Conservation (phyloP, 2,888 invertebrate species). For the Acleris holmiana region DNA sequence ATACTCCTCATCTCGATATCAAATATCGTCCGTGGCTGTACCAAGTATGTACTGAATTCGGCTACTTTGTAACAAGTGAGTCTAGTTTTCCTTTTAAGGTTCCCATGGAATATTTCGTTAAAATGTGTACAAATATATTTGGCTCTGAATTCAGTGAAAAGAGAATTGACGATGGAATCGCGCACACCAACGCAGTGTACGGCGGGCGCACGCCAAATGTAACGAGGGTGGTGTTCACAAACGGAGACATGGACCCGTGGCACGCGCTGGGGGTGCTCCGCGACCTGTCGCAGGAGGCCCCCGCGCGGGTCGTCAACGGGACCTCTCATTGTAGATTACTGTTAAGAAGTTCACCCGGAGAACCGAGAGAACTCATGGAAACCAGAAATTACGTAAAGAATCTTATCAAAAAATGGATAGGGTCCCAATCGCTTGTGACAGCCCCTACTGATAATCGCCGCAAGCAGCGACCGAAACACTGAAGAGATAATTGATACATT, state of each 20-base stretch:
- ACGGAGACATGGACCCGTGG: constrained; percentile 86
- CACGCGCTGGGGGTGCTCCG: constrained; percentile 78
- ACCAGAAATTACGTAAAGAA: constrained; percentile 63
- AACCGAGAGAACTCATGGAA: constrained; percentile 65
- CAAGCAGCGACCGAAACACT: too few species aligned
- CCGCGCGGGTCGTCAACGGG: constrained; percentile 62
- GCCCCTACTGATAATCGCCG: too few species aligned
- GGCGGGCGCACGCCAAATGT: constrained; percentile 76
- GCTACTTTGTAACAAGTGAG: constrained; percentile 88
- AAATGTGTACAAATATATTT: constrained; percentile 69
- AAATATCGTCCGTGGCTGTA: constrained; percentile 71
- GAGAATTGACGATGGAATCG: constrained; percentile 65
- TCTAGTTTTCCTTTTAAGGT: constrained; percentile 81
- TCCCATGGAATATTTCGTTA: constrained; percentile 67
- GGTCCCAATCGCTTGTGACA: too few species aligned
- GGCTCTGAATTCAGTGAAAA: constrained; percentile 65
- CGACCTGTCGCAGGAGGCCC: constrained; percentile 68
- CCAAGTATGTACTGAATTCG: constrained; percentile 91
- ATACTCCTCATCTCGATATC: too few species aligned
- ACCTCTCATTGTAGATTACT: constrained; percentile 69
- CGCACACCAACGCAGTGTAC: constrained; percentile 75
- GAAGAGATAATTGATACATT: too few species aligned
- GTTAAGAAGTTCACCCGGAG: constrained; percentile 55
- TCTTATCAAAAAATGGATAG: constrained; percentile 68
- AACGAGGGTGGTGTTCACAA: constrained; percentile 83